A percentile compares a stretch with the other conserved stretches of the same genome.
Evolutionary conservation across 1,140 invertebrate species (phyloP).

Genomic region (Onthophagus taurus): DNA sequence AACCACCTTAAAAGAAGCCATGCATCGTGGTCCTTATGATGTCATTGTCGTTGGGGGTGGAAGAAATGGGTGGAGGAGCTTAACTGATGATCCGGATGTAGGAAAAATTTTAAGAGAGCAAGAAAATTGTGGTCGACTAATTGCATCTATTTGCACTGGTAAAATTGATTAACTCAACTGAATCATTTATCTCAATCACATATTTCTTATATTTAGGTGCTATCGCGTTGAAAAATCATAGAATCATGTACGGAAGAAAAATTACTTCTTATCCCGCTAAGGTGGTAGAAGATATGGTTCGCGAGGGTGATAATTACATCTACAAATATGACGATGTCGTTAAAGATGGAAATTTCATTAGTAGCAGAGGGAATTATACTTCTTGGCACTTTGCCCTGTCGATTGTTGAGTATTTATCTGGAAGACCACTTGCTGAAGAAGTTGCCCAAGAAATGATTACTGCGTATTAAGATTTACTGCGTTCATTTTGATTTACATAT

Average conservation of each 20-base stretch:
- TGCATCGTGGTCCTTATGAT: constrained; percentile 18
- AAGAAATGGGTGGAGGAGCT: constrained; percentile 12
- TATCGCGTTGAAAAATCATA: constrained; percentile 16
- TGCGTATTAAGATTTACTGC: constrained; percentile 1
- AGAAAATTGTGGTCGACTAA: constrained; percentile 16
- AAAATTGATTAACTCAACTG: neutral
- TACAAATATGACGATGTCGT: constrained; percentile 21
- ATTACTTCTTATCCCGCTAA: constrained; percentile 17
- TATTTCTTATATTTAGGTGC: constrained; percentile 13
- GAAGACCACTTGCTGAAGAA: constrained; percentile 8
- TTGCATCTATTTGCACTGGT: constrained; percentile 20
- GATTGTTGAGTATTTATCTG: constrained; percentile 15
- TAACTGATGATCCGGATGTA: constrained; percentile 15
- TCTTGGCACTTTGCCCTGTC: constrained; percentile 15
- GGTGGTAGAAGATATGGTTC: constrained; percentile 15
- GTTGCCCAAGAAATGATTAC: constrained; percentile 18
- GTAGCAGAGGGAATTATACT: constrained; percentile 17
- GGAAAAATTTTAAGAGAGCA: constrained; percentile 16
- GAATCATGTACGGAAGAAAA: constrained; percentile 16
- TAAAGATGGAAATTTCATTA: constrained; percentile 18
- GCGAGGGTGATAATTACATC: constrained; percentile 19
- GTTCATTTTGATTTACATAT: no score
- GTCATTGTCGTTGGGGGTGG: constrained; percentile 17
- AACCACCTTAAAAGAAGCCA: constrained; percentile 16
- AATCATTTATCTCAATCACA: no score